Evolutionary conservation across 2,797 vertebrate species (phyloP).

Genomic region (Denticeps clupeoides): DNA sequence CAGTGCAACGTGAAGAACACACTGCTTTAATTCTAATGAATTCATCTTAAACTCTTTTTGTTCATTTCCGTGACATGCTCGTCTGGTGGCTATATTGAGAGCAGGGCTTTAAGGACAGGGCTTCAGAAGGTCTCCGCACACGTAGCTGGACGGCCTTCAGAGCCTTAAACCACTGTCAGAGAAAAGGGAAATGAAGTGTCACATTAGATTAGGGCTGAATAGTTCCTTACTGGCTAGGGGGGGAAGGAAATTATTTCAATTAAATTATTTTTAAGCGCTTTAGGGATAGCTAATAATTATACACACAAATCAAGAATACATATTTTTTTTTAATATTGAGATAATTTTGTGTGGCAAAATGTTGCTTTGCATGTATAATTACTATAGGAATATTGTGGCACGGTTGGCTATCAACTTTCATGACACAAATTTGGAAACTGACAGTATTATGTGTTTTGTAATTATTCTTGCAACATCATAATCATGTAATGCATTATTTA

Average conservation of each 20-base stretch:
- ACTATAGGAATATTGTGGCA: slow-evolving; percentile 1
- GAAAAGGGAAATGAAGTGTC: slow-evolving; percentile 62
- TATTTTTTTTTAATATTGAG: slow-evolving; percentile 54
- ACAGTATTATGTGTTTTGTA: neutral
- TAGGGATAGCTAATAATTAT: slow-evolving; percentile 63
- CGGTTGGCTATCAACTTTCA: neutral
- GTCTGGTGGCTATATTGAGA: too few relatives aligned
- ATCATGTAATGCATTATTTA: neutral
- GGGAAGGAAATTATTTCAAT: slow-evolving; percentile 66
- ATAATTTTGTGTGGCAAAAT: slow-evolving; percentile 13
- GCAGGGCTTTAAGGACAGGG: too few relatives aligned
- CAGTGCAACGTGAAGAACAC: too few relatives aligned
- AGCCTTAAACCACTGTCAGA: neutral
- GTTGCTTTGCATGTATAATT: neutral
- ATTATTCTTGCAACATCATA: neutral
- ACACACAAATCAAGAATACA: slow-evolving; percentile 66
- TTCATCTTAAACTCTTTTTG: too few relatives aligned
- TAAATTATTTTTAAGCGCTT: slow-evolving; percentile 66
- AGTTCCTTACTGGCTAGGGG: slow-evolving; percentile 58
- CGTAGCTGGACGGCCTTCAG: neutral
- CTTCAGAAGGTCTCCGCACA: too few relatives aligned
- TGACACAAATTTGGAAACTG: neutral
- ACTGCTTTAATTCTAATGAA: too few relatives aligned
- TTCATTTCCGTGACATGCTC: too few relatives aligned
- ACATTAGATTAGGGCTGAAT: slow-evolving; percentile 63